A percentile compares a stretch with the other conserved stretches of the same genome.
Evolutionary conservation across 2,888 invertebrate genomes (phyloP).

Genomic region (Corbicula japonica): DNA sequence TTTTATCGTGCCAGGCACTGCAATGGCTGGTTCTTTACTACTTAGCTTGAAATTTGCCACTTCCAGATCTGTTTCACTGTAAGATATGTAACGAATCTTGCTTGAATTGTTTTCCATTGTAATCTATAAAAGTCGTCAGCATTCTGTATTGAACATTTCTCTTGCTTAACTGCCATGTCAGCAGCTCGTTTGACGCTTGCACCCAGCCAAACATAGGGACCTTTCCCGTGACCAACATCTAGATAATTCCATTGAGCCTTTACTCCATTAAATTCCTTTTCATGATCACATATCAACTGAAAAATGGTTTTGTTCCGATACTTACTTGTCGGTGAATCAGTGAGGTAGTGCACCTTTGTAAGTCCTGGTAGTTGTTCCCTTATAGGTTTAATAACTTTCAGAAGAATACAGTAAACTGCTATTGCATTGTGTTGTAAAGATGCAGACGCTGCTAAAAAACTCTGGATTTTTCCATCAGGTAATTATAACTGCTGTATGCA

Average conservation of each 20-base stretch:
- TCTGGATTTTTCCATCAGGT: not conserved
- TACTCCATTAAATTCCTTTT: constrained; percentile 30
- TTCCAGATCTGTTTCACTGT: too few relatives aligned
- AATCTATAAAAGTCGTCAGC: too few relatives aligned
- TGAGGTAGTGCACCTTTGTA: too few relatives aligned
- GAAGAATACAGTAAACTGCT: not conserved
- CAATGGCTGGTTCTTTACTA: too few relatives aligned
- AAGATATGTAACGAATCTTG: too few relatives aligned
- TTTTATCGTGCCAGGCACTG: too few relatives aligned
- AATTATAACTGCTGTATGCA: constrained; percentile 36
- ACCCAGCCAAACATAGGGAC: constrained; percentile 43
- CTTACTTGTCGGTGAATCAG: constrained; percentile 43
- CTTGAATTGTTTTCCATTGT: too few relatives aligned
- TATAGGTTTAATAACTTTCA: too few relatives aligned
- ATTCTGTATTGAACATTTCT: too few relatives aligned
- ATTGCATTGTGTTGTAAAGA: not conserved
- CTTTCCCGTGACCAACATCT: constrained; percentile 43
- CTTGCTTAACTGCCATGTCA: constrained; percentile 43
- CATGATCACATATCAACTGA: constrained; percentile 36
- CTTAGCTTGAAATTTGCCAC: too few relatives aligned
- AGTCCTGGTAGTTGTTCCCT: too few relatives aligned
- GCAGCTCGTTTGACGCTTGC: constrained; percentile 44
- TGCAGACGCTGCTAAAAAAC: not conserved
- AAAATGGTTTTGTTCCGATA: too few relatives aligned
- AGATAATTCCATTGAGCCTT: constrained; percentile 46